A percentile compares a stretch with the other conserved stretches of the same genome.
phyloP scores from a whole-genome alignment of 2,797 vertebrate genomes.

The Steatocranus sp. region DNA sequence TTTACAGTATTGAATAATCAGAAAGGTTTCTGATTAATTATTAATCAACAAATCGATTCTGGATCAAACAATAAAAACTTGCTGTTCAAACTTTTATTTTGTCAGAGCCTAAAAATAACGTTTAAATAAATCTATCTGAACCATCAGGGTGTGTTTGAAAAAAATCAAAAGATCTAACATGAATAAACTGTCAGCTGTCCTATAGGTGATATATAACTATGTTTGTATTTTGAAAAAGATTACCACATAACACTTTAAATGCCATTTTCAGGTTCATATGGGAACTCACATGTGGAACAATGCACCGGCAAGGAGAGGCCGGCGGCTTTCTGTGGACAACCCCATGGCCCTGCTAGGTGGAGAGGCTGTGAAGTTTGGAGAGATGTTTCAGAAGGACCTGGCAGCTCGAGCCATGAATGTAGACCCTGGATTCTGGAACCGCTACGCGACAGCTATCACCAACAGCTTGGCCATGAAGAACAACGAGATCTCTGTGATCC shows the following conservation, averaged over 20 bases:
- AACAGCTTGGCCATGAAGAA: conserved; percentile 94
- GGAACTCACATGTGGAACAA: conserved; percentile 99
- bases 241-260: neutral
- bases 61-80: neutral
- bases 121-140: neutral
- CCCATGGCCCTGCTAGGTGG: conserved; percentile 90
- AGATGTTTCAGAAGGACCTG: conserved; percentile 95
- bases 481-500: conserved; percentile 98
- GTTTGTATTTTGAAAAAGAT: neutral
- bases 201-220: neutral
- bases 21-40: neutral
- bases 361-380: conserved; percentile 88
- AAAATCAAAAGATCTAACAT: neutral
- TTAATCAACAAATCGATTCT: neutral
- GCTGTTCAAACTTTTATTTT: neutral
- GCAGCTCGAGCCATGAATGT: conserved; percentile 92
- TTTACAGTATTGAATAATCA: accelerated
- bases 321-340: conserved; percentile 92
- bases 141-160: neutral
- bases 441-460: conserved; percentile 91
- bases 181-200: neutral
- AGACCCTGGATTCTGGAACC: conserved; percentile 93
- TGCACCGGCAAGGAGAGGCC: conserved; percentile 87
- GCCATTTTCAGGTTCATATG: conserved; percentile 88
- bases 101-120: neutral